Percentiles rank a stretch among this genome's conserved stretches.
Conservation (phyloP, 1,140 invertebrate species). For the Pogonus chalceus region DNA sequence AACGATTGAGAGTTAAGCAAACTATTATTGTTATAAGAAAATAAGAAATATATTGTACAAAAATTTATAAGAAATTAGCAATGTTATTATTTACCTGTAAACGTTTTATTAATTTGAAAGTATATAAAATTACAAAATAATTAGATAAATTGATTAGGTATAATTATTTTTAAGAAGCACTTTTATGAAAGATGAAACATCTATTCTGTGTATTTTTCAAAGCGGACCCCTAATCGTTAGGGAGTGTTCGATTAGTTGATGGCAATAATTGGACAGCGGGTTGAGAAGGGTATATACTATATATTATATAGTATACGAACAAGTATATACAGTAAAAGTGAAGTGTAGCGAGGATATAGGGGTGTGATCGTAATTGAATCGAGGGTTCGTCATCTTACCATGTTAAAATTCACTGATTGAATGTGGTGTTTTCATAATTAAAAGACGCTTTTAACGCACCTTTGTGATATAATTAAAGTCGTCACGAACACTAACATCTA, state of each 20-base stretch:
- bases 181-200: no score
- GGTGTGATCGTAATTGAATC: background rate
- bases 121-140: no score
- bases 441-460: background rate
- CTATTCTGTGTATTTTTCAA: no score
- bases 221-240: background rate
- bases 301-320: background rate
- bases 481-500: background rate
- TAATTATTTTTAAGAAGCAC: no score
- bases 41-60: no score
- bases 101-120: no score
- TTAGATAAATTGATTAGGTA: no score
- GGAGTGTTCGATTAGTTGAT: conserved; percentile 7
- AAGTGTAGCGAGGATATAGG: background rate
- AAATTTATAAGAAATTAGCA: no score
- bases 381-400: background rate
- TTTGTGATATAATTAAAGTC: background rate
- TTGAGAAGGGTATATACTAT: background rate
- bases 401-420: background rate
- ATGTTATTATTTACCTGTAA: no score
- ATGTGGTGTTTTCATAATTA: conserved; percentile 1
- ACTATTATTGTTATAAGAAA: no score
- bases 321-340: no score
- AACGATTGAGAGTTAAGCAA: no score
- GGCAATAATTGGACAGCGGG: background rate